Conservation (phyloP, 2,113 vertebrate species). For the Pteruthius melanotis region DNA sequence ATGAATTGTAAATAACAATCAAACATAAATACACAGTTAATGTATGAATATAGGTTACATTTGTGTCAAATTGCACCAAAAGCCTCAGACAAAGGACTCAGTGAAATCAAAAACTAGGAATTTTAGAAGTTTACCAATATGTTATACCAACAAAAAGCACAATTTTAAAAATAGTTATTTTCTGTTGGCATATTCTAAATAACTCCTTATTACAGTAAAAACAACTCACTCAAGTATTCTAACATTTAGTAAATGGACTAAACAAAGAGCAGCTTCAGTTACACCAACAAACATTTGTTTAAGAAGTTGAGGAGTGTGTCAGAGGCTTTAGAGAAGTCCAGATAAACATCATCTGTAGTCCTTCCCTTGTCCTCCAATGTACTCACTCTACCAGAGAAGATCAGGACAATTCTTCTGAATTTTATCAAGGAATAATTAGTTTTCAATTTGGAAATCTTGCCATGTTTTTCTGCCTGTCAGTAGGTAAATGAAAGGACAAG, state of each 20-base stretch:
- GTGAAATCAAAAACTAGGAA: neutral
- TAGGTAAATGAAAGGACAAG: neutral
- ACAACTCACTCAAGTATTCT: neutral
- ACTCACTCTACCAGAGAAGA: neutral
- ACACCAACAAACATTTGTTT: neutral
- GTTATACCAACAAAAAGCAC: neutral
- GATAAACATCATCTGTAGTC: neutral
- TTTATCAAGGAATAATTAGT: neutral
- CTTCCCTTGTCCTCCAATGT: neutral
- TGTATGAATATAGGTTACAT: fast-evolving
- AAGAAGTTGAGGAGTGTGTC: neutral
- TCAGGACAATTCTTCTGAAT: neutral
- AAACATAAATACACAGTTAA: neutral
- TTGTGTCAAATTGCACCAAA: neutral
- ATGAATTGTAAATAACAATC: neutral
- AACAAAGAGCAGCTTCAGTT: neutral
- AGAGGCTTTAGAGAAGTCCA: neutral
- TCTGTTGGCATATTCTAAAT: neutral
- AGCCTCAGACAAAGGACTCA: neutral
- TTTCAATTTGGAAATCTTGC: neutral
- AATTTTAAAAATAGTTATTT: conserved; percentile 7
- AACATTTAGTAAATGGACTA: neutral
- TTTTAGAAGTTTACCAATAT: neutral
- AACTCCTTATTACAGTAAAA: neutral
- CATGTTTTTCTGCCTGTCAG: neutral